Evolutionary conservation across 1,140 invertebrate genomes (phyloP).

Genomic region (Drosophila ambigua): DNA sequence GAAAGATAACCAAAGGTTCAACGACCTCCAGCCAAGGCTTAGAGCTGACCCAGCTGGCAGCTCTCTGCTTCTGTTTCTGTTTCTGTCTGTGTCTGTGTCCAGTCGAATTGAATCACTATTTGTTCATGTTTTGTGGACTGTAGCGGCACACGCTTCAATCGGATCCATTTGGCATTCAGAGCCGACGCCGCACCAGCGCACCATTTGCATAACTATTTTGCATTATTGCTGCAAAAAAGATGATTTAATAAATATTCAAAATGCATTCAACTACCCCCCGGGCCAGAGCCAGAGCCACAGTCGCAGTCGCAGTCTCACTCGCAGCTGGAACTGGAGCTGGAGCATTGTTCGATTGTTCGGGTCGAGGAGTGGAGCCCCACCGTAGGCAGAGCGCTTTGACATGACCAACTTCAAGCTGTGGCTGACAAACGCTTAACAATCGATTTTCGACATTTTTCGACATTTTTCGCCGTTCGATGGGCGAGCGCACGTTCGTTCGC

Average conservation of each 20-base stretch:
- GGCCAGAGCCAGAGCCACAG: neutral
- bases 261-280: conserved; percentile 18
- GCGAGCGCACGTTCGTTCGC: conserved; percentile 12
- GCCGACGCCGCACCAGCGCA: neutral
- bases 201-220: conserved; percentile 53
- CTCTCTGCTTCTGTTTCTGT: too few relatives aligned
- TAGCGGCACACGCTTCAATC: conserved; percentile 17
- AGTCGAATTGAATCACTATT: conserved; percentile 17
- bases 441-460: conserved; percentile 64
- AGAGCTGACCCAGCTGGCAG: neutral
- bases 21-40: neutral
- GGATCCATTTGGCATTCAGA: conserved; percentile 18
- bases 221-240: conserved; percentile 26
- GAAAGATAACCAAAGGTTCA: conserved; percentile 6
- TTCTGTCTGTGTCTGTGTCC: neutral
- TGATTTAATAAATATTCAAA: conserved; percentile 45
- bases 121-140: conserved; percentile 6
- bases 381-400: conserved; percentile 7
- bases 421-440: conserved; percentile 63
- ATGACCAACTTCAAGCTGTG: conserved; percentile 45
- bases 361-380: too few relatives aligned
- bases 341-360: neutral
- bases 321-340: too few relatives aligned
- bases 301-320: too few relatives aligned
- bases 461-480: conserved; percentile 37